These are phyloP conservation scores for Drosophila nigromelanica DNA, from an alignment of 1,140 invertebrate genomes.

Conservation along the genomic window DNA sequence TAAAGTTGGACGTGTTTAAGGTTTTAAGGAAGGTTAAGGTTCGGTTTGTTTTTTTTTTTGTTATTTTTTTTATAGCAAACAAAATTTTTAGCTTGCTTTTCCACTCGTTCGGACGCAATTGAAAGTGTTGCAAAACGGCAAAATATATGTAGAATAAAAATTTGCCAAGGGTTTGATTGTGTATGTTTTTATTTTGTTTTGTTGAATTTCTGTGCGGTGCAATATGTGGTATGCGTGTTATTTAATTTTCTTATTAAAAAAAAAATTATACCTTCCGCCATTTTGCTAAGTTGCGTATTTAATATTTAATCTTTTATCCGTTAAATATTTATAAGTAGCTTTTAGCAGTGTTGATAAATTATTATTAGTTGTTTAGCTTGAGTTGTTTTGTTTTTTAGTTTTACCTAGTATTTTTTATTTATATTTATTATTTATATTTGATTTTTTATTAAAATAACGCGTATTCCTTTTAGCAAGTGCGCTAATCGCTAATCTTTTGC, in stretches of 20 bases:
- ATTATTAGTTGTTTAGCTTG: conserved; percentile 44
- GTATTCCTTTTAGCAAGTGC: conserved; percentile 28
- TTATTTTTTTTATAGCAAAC: conserved; percentile 25
- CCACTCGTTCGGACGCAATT: conserved; percentile 39
- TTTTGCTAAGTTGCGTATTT: conserved; percentile 42
- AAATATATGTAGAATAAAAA: not conserved
- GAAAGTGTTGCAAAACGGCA: conserved; percentile 28
- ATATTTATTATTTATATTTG: conserved; percentile 13
- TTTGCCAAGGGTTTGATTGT: conserved; percentile 10
- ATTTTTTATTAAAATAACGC: conserved; percentile 56
- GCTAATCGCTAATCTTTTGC: conserved; percentile 34
- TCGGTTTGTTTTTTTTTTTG: conserved; percentile 16
- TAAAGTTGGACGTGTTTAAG: conserved; percentile 46
- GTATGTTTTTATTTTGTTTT: conserved; percentile 9
- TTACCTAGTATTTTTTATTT: conserved; percentile 34
- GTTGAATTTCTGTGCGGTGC: conserved; percentile 41
- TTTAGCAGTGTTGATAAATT: conserved; percentile 58
- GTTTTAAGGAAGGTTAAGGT: conserved; percentile 50
- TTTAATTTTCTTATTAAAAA: conserved; percentile 29
- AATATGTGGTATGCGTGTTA: conserved; percentile 61
- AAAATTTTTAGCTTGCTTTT: conserved; percentile 27
- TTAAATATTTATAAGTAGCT: conserved; percentile 47
- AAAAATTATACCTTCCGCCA: conserved; percentile 31
- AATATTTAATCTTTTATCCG: conserved; percentile 30
- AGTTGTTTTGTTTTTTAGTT: conserved; percentile 34